Evolutionary conservation across 2,797 vertebrate genomes (phyloP), one percentile per base, ranked within the genome.

Genomic region (Lophius americanus): DNA sequence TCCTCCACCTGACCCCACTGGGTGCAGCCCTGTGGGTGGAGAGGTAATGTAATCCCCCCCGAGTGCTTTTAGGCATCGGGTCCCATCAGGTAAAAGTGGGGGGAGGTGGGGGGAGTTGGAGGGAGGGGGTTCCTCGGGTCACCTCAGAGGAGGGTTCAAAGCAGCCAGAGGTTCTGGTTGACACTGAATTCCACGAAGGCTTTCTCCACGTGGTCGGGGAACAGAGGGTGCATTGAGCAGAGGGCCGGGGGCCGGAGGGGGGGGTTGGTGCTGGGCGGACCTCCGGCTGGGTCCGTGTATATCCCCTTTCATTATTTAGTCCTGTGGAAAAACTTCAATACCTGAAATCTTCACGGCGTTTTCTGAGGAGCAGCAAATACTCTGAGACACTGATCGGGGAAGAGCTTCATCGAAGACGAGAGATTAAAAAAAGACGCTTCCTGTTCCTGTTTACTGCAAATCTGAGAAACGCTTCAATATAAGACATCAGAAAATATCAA

Each of bases 191-290:
- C 86, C 82, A n/a, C 7, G 12, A 60, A 73, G 51, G 81, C 68
- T 75, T 84, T 81, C 82, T 84, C 84, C 83, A 85, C 73, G 60
- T 79, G 85, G 83, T 79, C 1, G 61, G 33, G 46, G 78, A 87
- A 87, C 87, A 91, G 84, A 87, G 66, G 76, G 60, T 51, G 73
- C 83, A 86, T 90, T 92, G 79, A 91, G 82, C 51, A n/a, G 37
- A 63, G 52, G 32, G 48, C 11, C 3, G 50, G 60, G 43, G 2
- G 53, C 41, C 10, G 59, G 35, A 50, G 57, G 13, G 42, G 36
- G 61, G 62, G 60, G 53, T 55, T 9, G 6, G 36, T 64, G 64
- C 50, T 49, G 55, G 36, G 51, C 61, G 49, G 60, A 62, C 53
- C 38, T 11, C 6, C 42, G 36, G 37, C 7, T 36, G 44, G 41